These are phyloP conservation scores for Lepidurus packardi DNA, from an alignment of 1,140 invertebrate genomes.

Conservation along the genomic window DNA sequence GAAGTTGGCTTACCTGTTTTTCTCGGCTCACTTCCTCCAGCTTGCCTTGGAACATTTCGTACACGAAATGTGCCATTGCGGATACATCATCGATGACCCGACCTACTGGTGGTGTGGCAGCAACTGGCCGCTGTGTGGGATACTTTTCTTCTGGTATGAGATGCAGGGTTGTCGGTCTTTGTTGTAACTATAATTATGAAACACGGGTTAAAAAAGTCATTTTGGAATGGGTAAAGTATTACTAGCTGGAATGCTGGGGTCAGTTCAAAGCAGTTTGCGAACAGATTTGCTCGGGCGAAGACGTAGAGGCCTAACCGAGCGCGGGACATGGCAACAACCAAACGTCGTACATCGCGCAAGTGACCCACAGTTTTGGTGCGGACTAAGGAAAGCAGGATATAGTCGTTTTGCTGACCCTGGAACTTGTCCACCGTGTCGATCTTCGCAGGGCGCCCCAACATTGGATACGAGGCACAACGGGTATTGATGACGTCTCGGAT, in stretches of 20 bases:
- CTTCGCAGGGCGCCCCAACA: constrained; percentile 57
- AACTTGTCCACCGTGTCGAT: constrained; percentile 94
- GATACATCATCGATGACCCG: constrained; percentile 76
- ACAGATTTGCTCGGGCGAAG: constrained; percentile 85
- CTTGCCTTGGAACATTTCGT: constrained; percentile 76
- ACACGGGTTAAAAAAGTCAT: background rate
- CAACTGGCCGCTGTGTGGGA: constrained; percentile 58
- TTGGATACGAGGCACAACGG: constrained; percentile 87
- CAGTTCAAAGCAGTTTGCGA: constrained; percentile 94
- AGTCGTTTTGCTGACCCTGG: constrained; percentile 99
- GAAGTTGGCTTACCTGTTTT: constrained; percentile 43
- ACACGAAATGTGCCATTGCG: constrained; percentile 88
- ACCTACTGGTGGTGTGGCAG: constrained; percentile 41
- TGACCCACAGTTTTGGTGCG: constrained; percentile 94
- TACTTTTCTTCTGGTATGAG: constrained; percentile 71
- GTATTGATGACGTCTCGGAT: constrained; percentile 93
- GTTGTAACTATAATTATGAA: constrained; percentile 48
- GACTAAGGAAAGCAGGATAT: constrained; percentile 91
- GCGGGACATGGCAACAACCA: constrained; percentile 96
- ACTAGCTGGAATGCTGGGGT: constrained; percentile 89
- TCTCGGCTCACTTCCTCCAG: constrained; percentile 59
- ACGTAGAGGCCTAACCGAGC: constrained; percentile 95
- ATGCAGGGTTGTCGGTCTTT: constrained; percentile 67
- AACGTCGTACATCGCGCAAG: constrained; percentile 86
- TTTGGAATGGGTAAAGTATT: constrained; percentile 38